Evolutionary conservation across 2,888 invertebrate species (phyloP).

Genomic region (Didymodactylos carnosus): DNA sequence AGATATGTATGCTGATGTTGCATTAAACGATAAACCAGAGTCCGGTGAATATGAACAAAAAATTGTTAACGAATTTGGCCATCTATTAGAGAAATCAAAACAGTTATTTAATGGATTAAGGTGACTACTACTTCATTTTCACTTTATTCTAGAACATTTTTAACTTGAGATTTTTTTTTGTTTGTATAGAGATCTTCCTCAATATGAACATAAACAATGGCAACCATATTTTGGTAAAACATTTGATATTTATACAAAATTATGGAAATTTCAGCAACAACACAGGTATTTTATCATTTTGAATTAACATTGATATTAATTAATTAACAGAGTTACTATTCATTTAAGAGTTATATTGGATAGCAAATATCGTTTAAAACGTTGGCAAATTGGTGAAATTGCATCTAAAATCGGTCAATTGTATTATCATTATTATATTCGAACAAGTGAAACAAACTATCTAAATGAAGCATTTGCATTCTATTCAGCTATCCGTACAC

Average conservation of each 20-base stretch:
- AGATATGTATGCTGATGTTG: too few species aligned
- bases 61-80: slow-evolving; percentile 80
- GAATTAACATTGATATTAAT: not conserved
- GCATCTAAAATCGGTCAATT: slow-evolving; percentile 94
- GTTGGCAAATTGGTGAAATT: slow-evolving; percentile 96
- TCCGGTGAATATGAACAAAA: slow-evolving; percentile 14
- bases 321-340: not conserved
- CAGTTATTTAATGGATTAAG: slow-evolving; percentile 84
- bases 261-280: slow-evolving; percentile 95
- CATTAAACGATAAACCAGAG: too few species aligned
- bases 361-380: slow-evolving; percentile 72
- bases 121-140: slow-evolving; percentile 36
- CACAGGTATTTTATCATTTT: slow-evolving; percentile 45
- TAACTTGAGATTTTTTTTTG: too few species aligned
- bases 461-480: slow-evolving; percentile 85
- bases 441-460: slow-evolving; percentile 88
- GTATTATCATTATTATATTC: slow-evolving; percentile 85
- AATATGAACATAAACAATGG: slow-evolving; percentile 92
- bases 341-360: slow-evolving; percentile 49
- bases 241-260: slow-evolving; percentile 84
- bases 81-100: slow-evolving; percentile 82
- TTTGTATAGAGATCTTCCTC: slow-evolving; percentile 73
- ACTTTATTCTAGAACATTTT: not conserved
- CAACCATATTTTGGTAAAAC: slow-evolving; percentile 86
- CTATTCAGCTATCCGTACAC: slow-evolving; percentile 75